Evolutionary conservation across 2,797 vertebrate genomes (phyloP).

Genomic region (Sorex maritimensis): DNA sequence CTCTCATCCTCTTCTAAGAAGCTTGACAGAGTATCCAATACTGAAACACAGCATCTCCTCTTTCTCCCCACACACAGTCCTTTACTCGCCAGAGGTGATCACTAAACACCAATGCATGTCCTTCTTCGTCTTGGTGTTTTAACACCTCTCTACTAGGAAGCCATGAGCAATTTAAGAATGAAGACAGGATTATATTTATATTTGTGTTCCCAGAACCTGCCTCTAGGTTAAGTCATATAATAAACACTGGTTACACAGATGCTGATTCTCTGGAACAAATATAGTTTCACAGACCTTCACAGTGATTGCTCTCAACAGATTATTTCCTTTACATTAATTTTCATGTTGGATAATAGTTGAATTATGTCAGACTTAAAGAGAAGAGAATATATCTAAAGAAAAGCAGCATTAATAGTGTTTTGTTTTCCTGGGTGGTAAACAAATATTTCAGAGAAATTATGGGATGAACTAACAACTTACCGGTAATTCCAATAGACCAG

Average conservation of each 20-base stretch:
- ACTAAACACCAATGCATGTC: neutral
- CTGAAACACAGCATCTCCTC: neutral
- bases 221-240: constrained; percentile 39
- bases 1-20: neutral
- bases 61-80: fast-evolving
- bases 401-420: constrained; percentile 61
- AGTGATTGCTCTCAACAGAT: constrained; percentile 74
- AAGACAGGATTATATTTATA: neutral
- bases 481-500: neutral
- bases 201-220: constrained; percentile 48
- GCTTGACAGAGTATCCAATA: neutral
- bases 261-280: constrained; percentile 64
- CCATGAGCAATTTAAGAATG: neutral
- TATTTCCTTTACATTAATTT: constrained; percentile 74
- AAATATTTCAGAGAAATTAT: neutral
- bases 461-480: neutral
- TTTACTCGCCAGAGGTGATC: neutral
- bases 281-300: constrained; percentile 71
- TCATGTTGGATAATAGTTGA: constrained; percentile 66
- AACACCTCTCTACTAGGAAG: neutral
- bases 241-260: constrained; percentile 8
- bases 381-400: constrained; percentile 70
- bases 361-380: constrained; percentile 76
- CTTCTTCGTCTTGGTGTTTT: neutral
- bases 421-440: constrained; percentile 28